These are phyloP conservation scores for Stramonita haemastoma DNA, from an alignment of 2,888 invertebrate genomes.

Conservation along the genomic window DNA sequence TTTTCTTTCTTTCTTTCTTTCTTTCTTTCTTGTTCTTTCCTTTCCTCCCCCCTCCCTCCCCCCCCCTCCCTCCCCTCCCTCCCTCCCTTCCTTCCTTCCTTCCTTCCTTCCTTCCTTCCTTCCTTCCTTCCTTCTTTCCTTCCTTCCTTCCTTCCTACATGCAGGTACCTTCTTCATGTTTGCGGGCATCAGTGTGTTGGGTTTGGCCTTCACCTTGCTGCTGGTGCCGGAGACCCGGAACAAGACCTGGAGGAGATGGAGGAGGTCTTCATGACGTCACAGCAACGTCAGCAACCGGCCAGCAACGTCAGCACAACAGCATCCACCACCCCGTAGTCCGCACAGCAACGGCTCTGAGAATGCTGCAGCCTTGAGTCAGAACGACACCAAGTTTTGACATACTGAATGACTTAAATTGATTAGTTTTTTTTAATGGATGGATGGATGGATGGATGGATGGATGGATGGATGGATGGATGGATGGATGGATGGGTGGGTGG, in stretches of 20 bases:
- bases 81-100: not conserved
- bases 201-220: slow-evolving; percentile 76
- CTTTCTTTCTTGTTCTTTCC: no score
- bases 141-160: not conserved
- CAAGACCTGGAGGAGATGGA: slow-evolving; percentile 79
- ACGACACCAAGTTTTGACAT: not conserved
- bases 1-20: no score
- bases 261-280: slow-evolving; percentile 68
- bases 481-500: no score
- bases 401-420: no score
- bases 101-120: not conserved
- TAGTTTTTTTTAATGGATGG: no score
- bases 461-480: no score
- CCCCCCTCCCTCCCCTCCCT: not conserved
- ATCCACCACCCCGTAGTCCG: not conserved
- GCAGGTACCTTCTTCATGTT: slow-evolving; percentile 80
- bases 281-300: not conserved
- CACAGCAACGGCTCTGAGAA: not conserved
- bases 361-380: not conserved
- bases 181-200: slow-evolving; percentile 76
- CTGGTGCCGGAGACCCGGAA: slow-evolving; percentile 80
- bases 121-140: not conserved
- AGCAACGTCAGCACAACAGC: not conserved
- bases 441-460: no score
- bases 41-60: not conserved